Conservation (phyloP, 2,113 vertebrate genomes). For the Astur gentilis region DNA sequence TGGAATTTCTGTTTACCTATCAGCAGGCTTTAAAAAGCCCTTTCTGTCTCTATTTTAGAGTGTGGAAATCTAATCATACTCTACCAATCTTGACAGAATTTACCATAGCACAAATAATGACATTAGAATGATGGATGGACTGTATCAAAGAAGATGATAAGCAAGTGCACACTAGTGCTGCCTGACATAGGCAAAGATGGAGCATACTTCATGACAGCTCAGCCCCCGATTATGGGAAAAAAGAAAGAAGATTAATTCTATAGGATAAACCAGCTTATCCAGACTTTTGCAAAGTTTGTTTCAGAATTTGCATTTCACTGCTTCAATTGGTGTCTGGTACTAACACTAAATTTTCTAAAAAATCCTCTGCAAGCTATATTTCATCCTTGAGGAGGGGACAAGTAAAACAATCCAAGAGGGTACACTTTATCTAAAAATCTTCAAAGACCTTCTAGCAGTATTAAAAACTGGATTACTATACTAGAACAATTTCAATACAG, state of each 20-base stretch:
- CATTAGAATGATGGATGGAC: not conserved
- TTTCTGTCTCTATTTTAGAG: not conserved
- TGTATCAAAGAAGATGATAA: not conserved
- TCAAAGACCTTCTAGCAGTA: not conserved
- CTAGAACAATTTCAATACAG: not conserved
- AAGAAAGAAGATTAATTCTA: not conserved
- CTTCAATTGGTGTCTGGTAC: not conserved
- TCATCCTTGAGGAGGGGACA: not conserved
- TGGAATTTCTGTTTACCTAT: not conserved
- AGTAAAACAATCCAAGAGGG: not conserved
- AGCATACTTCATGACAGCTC: not conserved
- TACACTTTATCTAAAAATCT: not conserved
- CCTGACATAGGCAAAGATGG: not conserved
- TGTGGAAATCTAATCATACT: not conserved
- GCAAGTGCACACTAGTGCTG: not conserved
- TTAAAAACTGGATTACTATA: not conserved
- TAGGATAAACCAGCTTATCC: not conserved
- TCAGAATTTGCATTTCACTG: not conserved
- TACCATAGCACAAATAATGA: constrained; percentile 30
- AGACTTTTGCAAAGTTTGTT: not conserved
- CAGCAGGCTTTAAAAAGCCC: not conserved
- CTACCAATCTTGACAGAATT: not conserved
- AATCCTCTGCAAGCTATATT: not conserved
- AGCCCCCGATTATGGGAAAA: not conserved
- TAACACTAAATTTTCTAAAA: not conserved